These are phyloP conservation scores for Saccopteryx leptura DNA, from an alignment of 2,113 vertebrate species.

Conservation along the genomic window DNA sequence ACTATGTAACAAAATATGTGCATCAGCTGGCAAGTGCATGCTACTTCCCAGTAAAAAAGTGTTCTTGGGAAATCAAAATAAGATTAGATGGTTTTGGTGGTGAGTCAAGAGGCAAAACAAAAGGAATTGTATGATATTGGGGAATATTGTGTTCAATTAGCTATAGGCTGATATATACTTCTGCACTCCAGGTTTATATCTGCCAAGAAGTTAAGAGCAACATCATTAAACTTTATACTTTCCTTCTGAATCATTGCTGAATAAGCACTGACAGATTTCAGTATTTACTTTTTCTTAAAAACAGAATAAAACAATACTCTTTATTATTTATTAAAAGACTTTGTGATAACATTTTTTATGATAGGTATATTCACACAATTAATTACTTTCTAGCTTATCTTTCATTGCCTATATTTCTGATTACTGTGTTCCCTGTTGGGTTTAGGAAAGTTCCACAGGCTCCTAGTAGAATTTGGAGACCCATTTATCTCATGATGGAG, in stretches of 20 bases:
- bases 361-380: background rate
- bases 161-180: background rate
- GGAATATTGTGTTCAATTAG: background rate
- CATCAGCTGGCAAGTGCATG: slow-evolving; percentile 5
- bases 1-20: slow-evolving; percentile 37
- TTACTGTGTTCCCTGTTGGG: background rate
- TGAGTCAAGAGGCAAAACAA: slow-evolving; percentile 17
- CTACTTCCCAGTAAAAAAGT: slow-evolving; percentile 27
- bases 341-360: background rate
- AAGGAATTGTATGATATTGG: background rate
- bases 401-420: slow-evolving; percentile 38
- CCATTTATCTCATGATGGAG: slow-evolving; percentile 26
- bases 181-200: background rate
- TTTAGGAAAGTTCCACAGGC: background rate
- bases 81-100: background rate
- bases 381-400: slow-evolving; percentile 39
- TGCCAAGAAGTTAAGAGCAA: background rate
- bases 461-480: background rate
- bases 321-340: background rate
- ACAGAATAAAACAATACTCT: background rate
- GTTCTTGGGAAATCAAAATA: slow-evolving; percentile 58
- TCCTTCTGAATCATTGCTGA: background rate
- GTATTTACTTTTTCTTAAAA: background rate
- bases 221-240: background rate
- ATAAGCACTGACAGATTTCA: background rate